Evolutionary conservation across 2,888 invertebrate genomes (phyloP), one percentile per base, ranked within the genome.

Genomic region (Coremacera marginata): DNA sequence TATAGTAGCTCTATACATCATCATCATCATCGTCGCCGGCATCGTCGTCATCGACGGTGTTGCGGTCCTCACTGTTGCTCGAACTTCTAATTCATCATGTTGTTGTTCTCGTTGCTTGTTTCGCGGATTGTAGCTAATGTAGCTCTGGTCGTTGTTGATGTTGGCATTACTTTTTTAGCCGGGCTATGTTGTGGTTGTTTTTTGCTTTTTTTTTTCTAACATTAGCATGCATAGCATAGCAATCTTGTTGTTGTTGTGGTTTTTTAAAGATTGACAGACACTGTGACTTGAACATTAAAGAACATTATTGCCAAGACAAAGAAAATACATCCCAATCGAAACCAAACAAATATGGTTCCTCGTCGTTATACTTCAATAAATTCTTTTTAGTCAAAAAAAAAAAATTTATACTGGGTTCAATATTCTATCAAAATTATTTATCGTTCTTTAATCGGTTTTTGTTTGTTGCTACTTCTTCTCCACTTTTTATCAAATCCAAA

Each of bases 41-140:
- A 5, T 11, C 55, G 55, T 70, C 70, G 55, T 25, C 52, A 31
- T 52, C 55, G 31, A n/a, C 16, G 70, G 16, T 31, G 52, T 19
- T 55, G 57, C 19, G 27, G 65, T 8, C 37, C 49, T 44, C 70
- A 57, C 22, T 55, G 37, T 44, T 57, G 60, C 60, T 37, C 34
- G 55, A 34, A 68, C 51, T 44, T 70, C 70, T 57, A 70, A 57
- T 57, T 60, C 55, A 57, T 71, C 70, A 52, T 19, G 57, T 57
- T 57, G 71, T 22, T 67, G 67, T 9, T 52, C 34, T 52, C 19
- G 70, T 31, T 49, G 67, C 44, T 49, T 37, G 67, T 51, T 37
- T 71, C 44, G 57, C 31, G 71, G 22, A 57, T 57, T 57, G 55
- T 37, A 57, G 55, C 55, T 44, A 67, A 67, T 44, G 44, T 67